A percentile compares a stretch with the other conserved stretches of the same genome.
Evolutionary conservation across 2,888 invertebrate species (phyloP).

Genomic region (Parnassius glacialis): DNA sequence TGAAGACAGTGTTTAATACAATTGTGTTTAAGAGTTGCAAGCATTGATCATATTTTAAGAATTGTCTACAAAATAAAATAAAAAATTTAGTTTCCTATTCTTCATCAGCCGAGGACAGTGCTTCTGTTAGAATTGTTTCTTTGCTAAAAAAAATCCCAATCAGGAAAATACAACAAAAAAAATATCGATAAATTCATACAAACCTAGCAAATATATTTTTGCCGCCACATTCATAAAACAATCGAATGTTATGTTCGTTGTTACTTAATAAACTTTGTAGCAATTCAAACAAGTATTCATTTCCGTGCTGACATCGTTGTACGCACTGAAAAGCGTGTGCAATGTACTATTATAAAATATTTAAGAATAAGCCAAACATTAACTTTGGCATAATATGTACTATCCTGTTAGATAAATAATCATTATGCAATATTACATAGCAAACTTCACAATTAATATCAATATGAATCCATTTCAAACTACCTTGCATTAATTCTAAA

Average conservation of each 20-base stretch:
- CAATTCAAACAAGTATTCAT: slow-evolving; percentile 49
- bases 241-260: slow-evolving; percentile 48
- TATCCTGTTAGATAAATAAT: too few relatives aligned
- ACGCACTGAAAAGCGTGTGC: slow-evolving; percentile 49
- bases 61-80: slow-evolving; percentile 39
- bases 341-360: too few relatives aligned
- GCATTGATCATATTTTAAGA: slow-evolving; percentile 47
- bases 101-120: too few relatives aligned
- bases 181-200: slow-evolving; percentile 10
- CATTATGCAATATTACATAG: too few relatives aligned
- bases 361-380: too few relatives aligned
- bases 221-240: slow-evolving; percentile 59
- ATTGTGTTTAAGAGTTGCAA: slow-evolving; percentile 56
- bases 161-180: background rate
- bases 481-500: too few relatives aligned
- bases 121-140: too few relatives aligned
- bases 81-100: background rate
- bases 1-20: slow-evolving; percentile 35
- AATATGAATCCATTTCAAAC: too few relatives aligned
- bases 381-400: too few relatives aligned
- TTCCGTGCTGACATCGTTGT: slow-evolving; percentile 46
- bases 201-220: slow-evolving; percentile 58
- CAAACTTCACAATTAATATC: too few relatives aligned
- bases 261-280: slow-evolving; percentile 54
- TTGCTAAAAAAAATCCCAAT: background rate